These are phyloP conservation scores for Sebastes vulpes DNA, from an alignment of 2,797 vertebrate species.

Conservation along the genomic window DNA sequence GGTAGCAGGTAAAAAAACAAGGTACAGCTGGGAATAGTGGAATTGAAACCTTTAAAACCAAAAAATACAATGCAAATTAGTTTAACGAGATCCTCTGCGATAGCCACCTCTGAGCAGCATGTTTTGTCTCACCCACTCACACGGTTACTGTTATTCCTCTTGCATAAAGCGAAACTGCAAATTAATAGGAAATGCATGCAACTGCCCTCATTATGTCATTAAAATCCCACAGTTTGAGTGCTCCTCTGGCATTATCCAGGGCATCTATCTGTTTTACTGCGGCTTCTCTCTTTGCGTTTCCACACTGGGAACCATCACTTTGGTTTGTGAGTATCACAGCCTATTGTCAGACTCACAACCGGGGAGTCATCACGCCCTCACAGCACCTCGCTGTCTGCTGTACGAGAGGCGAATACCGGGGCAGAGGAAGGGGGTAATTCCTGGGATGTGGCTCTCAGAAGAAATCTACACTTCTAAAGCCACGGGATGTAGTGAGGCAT, in stretches of 20 bases:
- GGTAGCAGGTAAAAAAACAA: constrained; percentile 16
- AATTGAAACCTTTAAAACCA: background rate
- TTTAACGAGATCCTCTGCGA: constrained; percentile 41
- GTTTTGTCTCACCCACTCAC: background rate
- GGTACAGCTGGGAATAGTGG: background rate
- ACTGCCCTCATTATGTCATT: constrained; percentile 81
- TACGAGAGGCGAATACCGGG: constrained; percentile 28
- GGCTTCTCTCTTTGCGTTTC: constrained; percentile 35
- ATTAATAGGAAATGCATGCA: constrained; percentile 52
- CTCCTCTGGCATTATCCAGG: constrained; percentile 63
- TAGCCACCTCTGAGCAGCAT: constrained; percentile 36
- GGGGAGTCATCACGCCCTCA: constrained; percentile 65
- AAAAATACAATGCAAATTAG: constrained; percentile 24
- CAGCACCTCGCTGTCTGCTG: constrained; percentile 44
- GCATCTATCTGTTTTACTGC: constrained; percentile 60
- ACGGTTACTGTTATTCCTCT: constrained; percentile 5
- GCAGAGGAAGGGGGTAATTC: constrained; percentile 45
- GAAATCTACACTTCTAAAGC: constrained; percentile 49
- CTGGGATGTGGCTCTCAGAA: constrained; percentile 51
- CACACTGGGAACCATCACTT: constrained; percentile 66
- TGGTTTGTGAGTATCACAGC: constrained; percentile 63
- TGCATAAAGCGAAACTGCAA: constrained; percentile 48
- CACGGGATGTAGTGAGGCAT: constrained; percentile 32
- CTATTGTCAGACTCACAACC: constrained; percentile 63
- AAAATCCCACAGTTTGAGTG: constrained; percentile 56